Evolutionary conservation across 2,888 invertebrate genomes (phyloP).

Genomic region (Tetheella fluctuosa): DNA sequence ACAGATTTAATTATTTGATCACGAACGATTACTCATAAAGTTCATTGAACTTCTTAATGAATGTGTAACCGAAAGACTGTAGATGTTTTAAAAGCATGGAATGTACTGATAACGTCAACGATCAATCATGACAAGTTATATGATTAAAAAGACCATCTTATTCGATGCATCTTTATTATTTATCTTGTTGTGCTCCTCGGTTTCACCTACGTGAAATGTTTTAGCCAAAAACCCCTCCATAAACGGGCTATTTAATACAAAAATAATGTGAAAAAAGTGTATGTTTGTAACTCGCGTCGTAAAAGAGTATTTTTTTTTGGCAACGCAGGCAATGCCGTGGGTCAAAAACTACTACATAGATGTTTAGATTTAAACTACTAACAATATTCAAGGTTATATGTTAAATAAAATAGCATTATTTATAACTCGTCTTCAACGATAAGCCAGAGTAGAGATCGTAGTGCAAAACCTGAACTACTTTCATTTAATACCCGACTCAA

Average conservation of each 20-base stretch:
- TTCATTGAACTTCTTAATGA: slow-evolving; percentile 3
- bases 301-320: too few relatives aligned
- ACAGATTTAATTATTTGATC: neutral
- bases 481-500: slow-evolving; percentile 7
- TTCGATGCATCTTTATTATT: too few relatives aligned
- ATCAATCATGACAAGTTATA: neutral
- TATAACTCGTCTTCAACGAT: neutral
- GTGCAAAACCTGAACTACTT: slow-evolving; percentile 1
- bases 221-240: too few relatives aligned
- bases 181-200: too few relatives aligned
- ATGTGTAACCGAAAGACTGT: slow-evolving; percentile 2
- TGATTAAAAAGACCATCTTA: neutral
- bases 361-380: too few relatives aligned
- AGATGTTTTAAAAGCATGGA: neutral
- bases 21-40: neutral
- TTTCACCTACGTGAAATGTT: too few relatives aligned
- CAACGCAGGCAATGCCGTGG: too few relatives aligned
- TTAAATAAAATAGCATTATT: neutral
- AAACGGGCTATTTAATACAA: too few relatives aligned
- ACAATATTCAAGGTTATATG: neutral
- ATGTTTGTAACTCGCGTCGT: too few relatives aligned
- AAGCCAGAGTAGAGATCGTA: slow-evolving; percentile 2
- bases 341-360: too few relatives aligned
- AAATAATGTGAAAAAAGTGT: too few relatives aligned
- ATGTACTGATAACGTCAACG: slow-evolving; percentile 1